Evolutionary conservation across 2,113 vertebrate species (phyloP), one percentile per base, ranked within the genome.

Genomic region (Fulica atra): DNA sequence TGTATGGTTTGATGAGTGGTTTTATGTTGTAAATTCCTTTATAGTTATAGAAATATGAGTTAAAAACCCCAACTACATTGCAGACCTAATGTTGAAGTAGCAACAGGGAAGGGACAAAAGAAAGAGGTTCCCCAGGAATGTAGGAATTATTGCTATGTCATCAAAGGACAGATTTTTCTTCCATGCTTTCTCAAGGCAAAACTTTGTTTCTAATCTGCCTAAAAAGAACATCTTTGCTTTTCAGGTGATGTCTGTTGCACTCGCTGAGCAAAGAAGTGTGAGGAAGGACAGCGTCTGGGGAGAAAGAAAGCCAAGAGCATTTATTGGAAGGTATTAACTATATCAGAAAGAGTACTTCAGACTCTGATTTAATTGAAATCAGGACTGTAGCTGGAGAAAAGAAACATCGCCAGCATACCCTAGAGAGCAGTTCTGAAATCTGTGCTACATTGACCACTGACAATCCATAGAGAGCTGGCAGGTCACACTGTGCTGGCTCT

Each of bases 401-500:
- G 94, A 93, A 93, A 79, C 61, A 81, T 46, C 1, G 3, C 57
- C 92, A 90, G 74, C n/a, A 0, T 84, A 88, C 95, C 88, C 95
- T 61, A 48, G 95, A 96, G 95, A 96, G 65, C 77, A 86, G 72
- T 65, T 56, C 88, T 95, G 88, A 95, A 94, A 95, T 92, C 61
- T 61, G 72, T 92, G 93, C 76, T 94, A 77, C 88, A 84, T 87
- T 95, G 96, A 94, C 88, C 95, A 92, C 92, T 84, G 90, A 94
- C 83, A 74, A 92, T 96, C 93, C 95, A 84, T 53, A 94, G 93
- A 95, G 93, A 97, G 86, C 90, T 96, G 86, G 86, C 86, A 93
- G 95, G 93, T 96, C 96, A 96, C 92, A 83, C 80, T 12, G 68
- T 66, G 94, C 65, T 95, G 93, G 83, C 96, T 96, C 77, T 89